phyloP scores from a whole-genome alignment of 2,797 vertebrate species.

The Phrynocephalus guinanensis region DNA sequence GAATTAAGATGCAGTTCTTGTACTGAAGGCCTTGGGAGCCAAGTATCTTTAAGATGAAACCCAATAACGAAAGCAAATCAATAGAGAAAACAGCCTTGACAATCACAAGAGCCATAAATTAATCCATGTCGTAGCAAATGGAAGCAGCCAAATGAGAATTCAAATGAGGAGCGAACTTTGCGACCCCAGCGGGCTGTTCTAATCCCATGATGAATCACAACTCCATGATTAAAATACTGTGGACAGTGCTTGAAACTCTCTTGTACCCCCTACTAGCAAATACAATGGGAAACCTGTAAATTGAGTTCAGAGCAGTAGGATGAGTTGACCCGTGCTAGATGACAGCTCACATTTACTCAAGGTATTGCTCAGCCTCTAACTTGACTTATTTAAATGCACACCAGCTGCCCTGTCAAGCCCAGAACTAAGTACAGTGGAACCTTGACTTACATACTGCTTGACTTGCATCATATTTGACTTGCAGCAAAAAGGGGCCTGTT shows the following conservation, averaged over 20 bases:
- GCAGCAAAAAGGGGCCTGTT: too few species aligned
- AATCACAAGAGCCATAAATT: conserved; percentile 24
- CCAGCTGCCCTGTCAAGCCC: neutral
- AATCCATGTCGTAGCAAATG: conserved; percentile 21
- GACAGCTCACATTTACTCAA: neutral
- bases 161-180: conserved; percentile 19
- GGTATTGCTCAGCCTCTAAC: neutral
- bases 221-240: conserved; percentile 6
- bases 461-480: too few species aligned
- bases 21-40: neutral
- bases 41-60: neutral
- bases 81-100: conserved; percentile 11
- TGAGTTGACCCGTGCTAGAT: neutral
- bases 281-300: conserved; percentile 16
- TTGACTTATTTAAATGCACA: conserved; percentile 4
- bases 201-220: conserved; percentile 12
- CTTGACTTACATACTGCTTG: too few species aligned
- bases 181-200: neutral
- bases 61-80: conserved; percentile 10
- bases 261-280: neutral
- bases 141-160: conserved; percentile 14
- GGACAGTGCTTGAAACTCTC: neutral
- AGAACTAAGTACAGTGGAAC: neutral
- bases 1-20: neutral
- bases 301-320: conserved; percentile 2